A percentile compares a stretch with the other conserved stretches of the same genome.
Conservation (phyloP, 2,113 vertebrate genomes). For the Clupea harengus region DNA sequence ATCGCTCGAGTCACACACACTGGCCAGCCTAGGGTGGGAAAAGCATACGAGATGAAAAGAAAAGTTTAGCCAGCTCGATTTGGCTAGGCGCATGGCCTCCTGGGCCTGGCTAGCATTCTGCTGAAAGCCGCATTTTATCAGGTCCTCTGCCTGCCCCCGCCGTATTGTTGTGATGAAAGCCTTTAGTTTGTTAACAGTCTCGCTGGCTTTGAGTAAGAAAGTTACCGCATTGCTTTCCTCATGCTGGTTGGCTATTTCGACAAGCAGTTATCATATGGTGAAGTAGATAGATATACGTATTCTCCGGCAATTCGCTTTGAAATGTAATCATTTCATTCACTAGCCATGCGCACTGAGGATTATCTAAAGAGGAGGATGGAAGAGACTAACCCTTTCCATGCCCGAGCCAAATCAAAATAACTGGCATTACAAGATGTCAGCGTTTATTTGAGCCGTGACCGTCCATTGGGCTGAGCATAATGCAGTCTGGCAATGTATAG, state of each 20-base stretch:
- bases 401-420: slow-evolving; percentile 26
- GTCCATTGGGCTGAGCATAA: background rate
- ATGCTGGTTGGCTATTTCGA: slow-evolving; percentile 24
- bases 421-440: slow-evolving; percentile 7
- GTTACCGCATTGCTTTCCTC: slow-evolving; percentile 38
- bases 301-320: slow-evolving; percentile 55
- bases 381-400: slow-evolving; percentile 46
- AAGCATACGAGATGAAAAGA: slow-evolving; percentile 61
- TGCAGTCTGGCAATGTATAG: background rate
- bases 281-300: slow-evolving; percentile 40
- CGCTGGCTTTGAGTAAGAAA: slow-evolving; percentile 36
- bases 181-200: slow-evolving; percentile 45
- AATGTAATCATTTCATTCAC: slow-evolving; percentile 56
- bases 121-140: slow-evolving; percentile 25
- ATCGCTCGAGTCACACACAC: slow-evolving; percentile 37
- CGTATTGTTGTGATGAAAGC: slow-evolving; percentile 34
- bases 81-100: slow-evolving; percentile 57
- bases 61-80: slow-evolving; percentile 68
- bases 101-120: slow-evolving; percentile 57
- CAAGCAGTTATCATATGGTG: slow-evolving; percentile 28
- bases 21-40: slow-evolving; percentile 42
- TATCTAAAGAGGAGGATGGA: slow-evolving; percentile 27
- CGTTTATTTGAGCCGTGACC: background rate
- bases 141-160: background rate
- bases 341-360: slow-evolving; percentile 71